Percentiles rank a stretch among this genome's conserved stretches.
These are phyloP conservation scores for Falco biarmicus DNA, from an alignment of 2,797 vertebrate genomes.

Conservation along the genomic window DNA sequence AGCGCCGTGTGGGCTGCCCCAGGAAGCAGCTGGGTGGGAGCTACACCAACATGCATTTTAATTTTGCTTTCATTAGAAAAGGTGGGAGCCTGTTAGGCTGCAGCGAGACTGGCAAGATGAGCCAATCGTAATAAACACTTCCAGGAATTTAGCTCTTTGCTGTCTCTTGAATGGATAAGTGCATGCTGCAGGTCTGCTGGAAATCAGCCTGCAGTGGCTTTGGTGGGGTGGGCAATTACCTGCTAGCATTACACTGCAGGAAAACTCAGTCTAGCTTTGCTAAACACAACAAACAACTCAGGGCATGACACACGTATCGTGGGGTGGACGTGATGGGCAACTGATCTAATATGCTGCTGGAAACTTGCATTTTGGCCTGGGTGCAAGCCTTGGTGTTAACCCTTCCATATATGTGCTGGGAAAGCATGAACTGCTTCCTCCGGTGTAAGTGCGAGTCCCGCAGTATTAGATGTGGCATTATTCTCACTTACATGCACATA, in stretches of 20 bases:
- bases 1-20: neutral
- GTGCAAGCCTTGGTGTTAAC: neutral
- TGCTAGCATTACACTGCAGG: neutral
- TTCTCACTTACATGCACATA: neutral
- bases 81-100: neutral
- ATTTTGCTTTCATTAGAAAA: neutral
- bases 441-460: neutral
- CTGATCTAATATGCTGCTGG: neutral
- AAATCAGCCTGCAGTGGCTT: neutral
- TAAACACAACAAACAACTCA: neutral
- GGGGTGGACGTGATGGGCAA: neutral
- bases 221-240: neutral
- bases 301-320: accelerated
- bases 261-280: neutral
- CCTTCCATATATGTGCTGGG: neutral
- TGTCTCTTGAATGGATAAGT: neutral
- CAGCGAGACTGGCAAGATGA: neutral
- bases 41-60: neutral
- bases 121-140: neutral
- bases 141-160: neutral
- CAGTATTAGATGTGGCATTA: neutral
- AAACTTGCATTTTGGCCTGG: neutral
- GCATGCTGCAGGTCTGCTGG: neutral
- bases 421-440: neutral
- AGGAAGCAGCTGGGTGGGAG: neutral